Evolutionary conservation across 2,888 invertebrate species (phyloP).

Genomic region (Oxycera nigricornis): DNA sequence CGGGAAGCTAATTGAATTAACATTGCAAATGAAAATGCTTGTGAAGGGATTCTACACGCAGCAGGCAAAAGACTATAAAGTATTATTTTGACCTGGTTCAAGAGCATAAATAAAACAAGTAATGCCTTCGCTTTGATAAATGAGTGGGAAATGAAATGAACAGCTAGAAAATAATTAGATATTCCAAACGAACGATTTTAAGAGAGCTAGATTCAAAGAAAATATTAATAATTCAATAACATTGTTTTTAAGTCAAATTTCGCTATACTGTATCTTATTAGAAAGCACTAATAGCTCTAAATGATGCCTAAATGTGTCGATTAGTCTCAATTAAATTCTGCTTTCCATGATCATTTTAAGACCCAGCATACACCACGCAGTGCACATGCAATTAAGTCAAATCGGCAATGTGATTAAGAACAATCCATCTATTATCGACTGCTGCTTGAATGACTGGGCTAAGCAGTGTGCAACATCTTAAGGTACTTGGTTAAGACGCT

Average conservation of each 20-base stretch:
- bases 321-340: background rate
- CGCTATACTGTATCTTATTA: too few species aligned
- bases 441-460: background rate
- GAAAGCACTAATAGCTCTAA: too few species aligned
- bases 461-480: background rate
- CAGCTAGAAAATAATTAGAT: too few species aligned
- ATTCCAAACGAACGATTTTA: too few species aligned
- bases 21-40: slow-evolving; percentile 5
- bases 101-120: background rate
- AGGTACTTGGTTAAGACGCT: background rate
- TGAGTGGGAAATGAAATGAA: too few species aligned
- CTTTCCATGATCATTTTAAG: background rate
- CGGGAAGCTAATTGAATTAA: slow-evolving; percentile 11
- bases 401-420: slow-evolving; percentile 7
- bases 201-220: too few species aligned
- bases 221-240: too few species aligned
- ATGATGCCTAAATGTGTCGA: background rate
- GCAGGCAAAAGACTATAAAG: background rate
- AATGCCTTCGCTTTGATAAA: background rate
- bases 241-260: too few species aligned
- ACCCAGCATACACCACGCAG: background rate
- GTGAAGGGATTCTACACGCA: background rate
- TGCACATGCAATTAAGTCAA: background rate
- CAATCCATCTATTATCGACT: background rate
- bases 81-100: background rate